Evolutionary conservation across 1,140 invertebrate genomes (phyloP).

Genomic region (Ostrea edulis): DNA sequence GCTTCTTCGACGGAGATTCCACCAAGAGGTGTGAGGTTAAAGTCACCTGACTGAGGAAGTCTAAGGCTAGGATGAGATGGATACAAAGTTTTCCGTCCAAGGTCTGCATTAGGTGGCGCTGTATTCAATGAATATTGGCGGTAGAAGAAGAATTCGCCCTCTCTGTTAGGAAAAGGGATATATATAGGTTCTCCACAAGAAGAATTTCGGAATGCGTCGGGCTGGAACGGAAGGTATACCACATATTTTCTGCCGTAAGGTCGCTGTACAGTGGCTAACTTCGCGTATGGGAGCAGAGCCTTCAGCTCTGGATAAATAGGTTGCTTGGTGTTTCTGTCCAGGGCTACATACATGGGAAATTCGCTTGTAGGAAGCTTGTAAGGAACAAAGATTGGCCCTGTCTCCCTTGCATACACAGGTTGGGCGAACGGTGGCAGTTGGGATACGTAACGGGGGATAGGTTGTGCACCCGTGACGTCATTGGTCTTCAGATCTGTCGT

Average conservation of each 20-base stretch:
- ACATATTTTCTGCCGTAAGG: not conserved
- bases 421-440: not conserved
- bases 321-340: not conserved
- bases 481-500: not conserved
- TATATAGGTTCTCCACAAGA: not conserved
- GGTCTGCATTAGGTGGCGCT: not conserved
- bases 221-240: slow-evolving; percentile 7
- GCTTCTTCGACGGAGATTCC: not conserved
- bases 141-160: not conserved
- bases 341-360: slow-evolving; percentile 8
- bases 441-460: not conserved
- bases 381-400: not conserved
- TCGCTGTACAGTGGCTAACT: not conserved
- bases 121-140: not conserved
- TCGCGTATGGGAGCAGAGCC: not conserved
- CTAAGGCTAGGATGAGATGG: not conserved
- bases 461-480: not conserved
- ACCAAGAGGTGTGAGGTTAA: not conserved
- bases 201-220: not conserved
- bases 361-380: slow-evolving; percentile 5
- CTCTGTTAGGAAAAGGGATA: not conserved
- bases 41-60: not conserved
- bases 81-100: not conserved
- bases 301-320: not conserved
- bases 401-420: slow-evolving; percentile 1